Evolutionary conservation across 2,888 invertebrate genomes (phyloP), one percentile per base, ranked within the genome.

Genomic region (Cremastinae sp.): DNA sequence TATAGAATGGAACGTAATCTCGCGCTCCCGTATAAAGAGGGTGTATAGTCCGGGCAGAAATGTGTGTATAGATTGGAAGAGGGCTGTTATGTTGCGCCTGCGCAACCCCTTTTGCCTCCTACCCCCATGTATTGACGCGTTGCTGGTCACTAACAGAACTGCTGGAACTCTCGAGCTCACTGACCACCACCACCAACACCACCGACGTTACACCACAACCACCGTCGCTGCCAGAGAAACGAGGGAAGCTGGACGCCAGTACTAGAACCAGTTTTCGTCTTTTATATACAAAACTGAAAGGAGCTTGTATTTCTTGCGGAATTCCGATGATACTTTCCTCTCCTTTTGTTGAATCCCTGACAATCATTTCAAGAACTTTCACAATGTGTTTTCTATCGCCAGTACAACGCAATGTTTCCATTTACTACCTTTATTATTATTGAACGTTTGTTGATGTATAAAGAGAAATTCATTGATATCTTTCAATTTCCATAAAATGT

Each of bases 71-170:
- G 73, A 75, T 51, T 59, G 55, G 53, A 56, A 73, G 66, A 78
- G 58, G 66, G 75, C 78, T 61, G 39, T 64, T 69, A 62, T 80
- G 79, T 81, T 78, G 87, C 88, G 87, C 86, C 82, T 79, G 85
- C 87, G 88, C 88, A 83, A 85, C 84, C 86, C 87, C 85, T 85
- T 87, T 84, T 84, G 83, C 84, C 84, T 76, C 74, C 80, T 80
- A 81, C 80, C 84, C 83, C 84, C 81, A 80, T 85, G 86, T 89
- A 89, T 89, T 89, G 89, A 89, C 89, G 89, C 83, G 85, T 83
- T 85, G 70, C 77, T 74, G 88, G 88, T 88, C 88, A 88, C 85
- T 83, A 71, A 84, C 79, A 83, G 84, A 83, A 83, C 83, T 82
- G 81, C 69, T 62, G 82, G 80, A 82, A 83, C 69, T 66, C 79